Conservation (phyloP, 2,888 invertebrate species). For the Sthenelais limicola region DNA sequence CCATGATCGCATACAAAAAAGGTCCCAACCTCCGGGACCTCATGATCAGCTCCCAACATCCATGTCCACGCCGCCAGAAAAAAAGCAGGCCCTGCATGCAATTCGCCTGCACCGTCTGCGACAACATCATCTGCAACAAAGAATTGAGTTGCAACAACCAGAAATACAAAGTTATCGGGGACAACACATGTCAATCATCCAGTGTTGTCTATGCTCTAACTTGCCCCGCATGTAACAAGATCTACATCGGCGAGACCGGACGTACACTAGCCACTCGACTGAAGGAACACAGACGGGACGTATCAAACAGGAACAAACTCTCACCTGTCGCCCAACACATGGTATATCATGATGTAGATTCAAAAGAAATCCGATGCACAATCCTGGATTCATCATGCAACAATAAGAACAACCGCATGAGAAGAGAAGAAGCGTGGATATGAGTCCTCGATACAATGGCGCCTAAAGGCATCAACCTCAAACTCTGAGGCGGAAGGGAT, state of each 20-base stretch:
- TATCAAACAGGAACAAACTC: background rate
- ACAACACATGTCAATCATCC: background rate
- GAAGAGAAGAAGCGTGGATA: conserved; percentile 6
- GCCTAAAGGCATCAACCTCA: background rate
- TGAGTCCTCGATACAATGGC: background rate
- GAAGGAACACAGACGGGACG: background rate
- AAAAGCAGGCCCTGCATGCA: background rate
- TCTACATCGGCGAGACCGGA: conserved; percentile 13
- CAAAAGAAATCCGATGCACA: background rate
- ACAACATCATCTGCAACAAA: background rate
- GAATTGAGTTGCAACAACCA: background rate
- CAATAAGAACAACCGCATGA: background rate
- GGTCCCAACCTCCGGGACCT: conserved; percentile 3
- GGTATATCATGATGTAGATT: background rate
- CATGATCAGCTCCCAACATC: background rate
- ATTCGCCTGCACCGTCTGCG: background rate
- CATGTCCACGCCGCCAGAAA: background rate
- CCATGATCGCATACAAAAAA: conserved; percentile 5
- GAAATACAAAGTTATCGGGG: background rate
- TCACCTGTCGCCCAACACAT: background rate
- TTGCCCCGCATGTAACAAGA: background rate
- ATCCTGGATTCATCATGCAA: background rate
- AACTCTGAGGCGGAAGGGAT: too few species aligned
- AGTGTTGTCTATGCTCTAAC: background rate
- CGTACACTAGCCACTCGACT: background rate